Percentiles rank a stretch among this genome's conserved stretches.
These are phyloP conservation scores for Boulengeromyrus knoepffleri DNA, from an alignment of 2,113 vertebrate species.

Conservation along the genomic window DNA sequence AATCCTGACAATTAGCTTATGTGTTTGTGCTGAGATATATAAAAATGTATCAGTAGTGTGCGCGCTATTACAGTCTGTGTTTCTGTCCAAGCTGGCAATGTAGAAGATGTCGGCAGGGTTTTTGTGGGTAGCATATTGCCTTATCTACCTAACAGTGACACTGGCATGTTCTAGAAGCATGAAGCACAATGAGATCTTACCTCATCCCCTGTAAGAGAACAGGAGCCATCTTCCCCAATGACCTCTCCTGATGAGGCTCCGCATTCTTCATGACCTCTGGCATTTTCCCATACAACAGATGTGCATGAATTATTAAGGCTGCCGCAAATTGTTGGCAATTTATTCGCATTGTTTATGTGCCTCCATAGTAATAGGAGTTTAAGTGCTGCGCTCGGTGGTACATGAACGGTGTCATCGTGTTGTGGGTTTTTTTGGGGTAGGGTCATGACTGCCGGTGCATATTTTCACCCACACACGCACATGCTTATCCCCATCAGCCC, in stretches of 20 bases:
- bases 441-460: background rate
- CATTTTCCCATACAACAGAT: background rate
- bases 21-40: background rate
- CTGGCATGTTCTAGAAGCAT: background rate
- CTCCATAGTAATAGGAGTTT: background rate
- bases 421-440: background rate
- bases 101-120: background rate
- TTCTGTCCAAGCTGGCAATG: background rate
- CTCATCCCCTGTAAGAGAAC: background rate
- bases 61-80: background rate
- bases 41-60: background rate
- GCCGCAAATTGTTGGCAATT: background rate
- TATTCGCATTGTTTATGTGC: background rate
- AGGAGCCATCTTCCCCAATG: background rate
- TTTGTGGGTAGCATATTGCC: background rate
- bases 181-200: background rate
- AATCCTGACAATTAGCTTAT: background rate
- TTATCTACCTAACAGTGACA: background rate
- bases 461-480: background rate
- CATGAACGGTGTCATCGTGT: background rate
- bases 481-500: background rate
- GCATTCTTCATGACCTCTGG: background rate
- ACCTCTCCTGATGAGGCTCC: background rate
- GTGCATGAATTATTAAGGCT: constrained; percentile 1
- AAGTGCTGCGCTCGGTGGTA: background rate